phyloP scores from a whole-genome alignment of 2,888 invertebrate genomes.

The Ophion obscuratus region DNA sequence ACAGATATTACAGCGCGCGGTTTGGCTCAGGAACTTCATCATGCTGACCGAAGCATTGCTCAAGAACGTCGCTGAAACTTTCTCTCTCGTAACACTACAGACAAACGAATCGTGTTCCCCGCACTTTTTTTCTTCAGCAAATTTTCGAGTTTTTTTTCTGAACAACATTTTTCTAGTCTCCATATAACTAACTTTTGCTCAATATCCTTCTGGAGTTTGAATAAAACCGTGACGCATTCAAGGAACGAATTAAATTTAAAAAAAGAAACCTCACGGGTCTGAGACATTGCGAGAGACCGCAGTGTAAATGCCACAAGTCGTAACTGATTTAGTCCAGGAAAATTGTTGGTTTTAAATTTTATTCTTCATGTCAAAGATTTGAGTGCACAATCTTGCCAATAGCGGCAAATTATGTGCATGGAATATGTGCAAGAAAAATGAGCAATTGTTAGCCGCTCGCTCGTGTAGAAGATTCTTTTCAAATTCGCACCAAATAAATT shows the following conservation, averaged over 20 bases:
- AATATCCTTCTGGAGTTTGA: background rate
- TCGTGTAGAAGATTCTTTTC: background rate
- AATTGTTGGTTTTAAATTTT: too few relatives aligned
- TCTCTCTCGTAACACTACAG: constrained; percentile 53
- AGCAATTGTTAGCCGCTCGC: background rate
- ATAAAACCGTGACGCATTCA: constrained; percentile 8
- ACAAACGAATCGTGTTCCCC: constrained; percentile 6
- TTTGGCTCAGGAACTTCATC: constrained; percentile 63
- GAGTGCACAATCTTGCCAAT: background rate
- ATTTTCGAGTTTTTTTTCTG: background rate
- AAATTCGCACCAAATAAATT: background rate
- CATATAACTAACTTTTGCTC: constrained; percentile 2
- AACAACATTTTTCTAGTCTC: background rate
- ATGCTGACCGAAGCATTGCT: constrained; percentile 61
- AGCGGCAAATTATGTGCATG: constrained; percentile 9
- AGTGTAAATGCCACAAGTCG: too few relatives aligned
- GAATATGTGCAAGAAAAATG: constrained; percentile 28
- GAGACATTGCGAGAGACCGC: background rate
- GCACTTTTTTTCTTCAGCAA: background rate
- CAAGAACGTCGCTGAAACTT: constrained; percentile 60
- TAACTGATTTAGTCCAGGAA: too few relatives aligned
- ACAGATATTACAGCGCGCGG: constrained; percentile 59
- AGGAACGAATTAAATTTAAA: constrained; percentile 10
- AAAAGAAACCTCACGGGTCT: background rate
- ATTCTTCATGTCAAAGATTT: too few relatives aligned